Base-by-base conservation (phyloP, 2,888 invertebrate species). In the Drosophila picticornis region DNA sequence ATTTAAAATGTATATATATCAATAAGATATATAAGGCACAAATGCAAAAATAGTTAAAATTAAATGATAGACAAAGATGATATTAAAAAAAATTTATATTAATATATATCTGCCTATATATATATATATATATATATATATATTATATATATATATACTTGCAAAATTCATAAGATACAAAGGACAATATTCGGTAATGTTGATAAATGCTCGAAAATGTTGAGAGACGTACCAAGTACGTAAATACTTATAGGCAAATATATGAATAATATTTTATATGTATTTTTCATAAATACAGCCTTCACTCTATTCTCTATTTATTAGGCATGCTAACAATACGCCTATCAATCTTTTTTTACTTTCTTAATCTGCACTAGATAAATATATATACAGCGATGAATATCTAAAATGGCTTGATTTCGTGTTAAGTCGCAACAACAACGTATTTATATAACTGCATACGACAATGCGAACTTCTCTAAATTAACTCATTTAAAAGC, bases 401-500 rank as follows among this genome's bases (percentile, higher is more conserved):
- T 22, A 32, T 32, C 7, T 50, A n/a, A 31, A 6, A 11, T 50
- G 19, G 9, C 61, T 11, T 32, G 38, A 34, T 51, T 32, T 13
- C 13, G 32, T 10, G 36, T 48, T 27, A 69, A 52, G n/a, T 67
- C 43, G 69, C 31, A 53, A 55, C 34, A 52, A 43, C 31, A 53
- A 25, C 6, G 11, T 53, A 29, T 69, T 38, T 46, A 55, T 48
- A 32, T 55, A 55, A 46, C 34, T 50, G 5, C 36, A 16, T 19
- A 25, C 16, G n/a, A 40, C 40, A 57, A 27, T 29, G 27, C 16
- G n/a, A 38, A 25, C 38, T 22, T 59, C 50, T 71, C 59, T 85
- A 52, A 88, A 75, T 86, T 60, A 75, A 69, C 32, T 56, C 59
- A 75, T 64, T 69, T 62, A 65, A 48, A 59, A 71, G 48, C 51